Base-by-base conservation (phyloP, 1,140 invertebrate genomes). In the Pomacea maculata region DNA sequence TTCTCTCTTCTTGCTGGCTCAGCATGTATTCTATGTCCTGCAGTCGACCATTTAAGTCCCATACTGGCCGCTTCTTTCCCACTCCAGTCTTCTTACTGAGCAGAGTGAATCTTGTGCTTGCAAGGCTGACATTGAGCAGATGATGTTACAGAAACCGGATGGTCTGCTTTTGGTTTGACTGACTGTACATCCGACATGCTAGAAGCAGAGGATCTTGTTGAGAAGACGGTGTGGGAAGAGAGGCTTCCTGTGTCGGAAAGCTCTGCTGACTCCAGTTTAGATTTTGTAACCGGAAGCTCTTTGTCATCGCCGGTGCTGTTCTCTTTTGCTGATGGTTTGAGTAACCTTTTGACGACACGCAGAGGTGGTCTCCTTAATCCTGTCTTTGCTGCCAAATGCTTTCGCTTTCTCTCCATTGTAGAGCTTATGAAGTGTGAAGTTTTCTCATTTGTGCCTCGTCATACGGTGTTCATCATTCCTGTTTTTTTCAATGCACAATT, bases 31-130 rank as follows among this genome's bases (percentile, higher is more conserved):
- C 91, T 90, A 92, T 92, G 82, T 92, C 91, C 73, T 92, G 88
- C 34, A 93, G 84, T 10, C 91, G 86, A 5, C 92, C 91, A 81
- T 93, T 93, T 68, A 92, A 80, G 83, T 93, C 92, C 92, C 92
- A 92, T 75, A 89, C 87, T 78, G 90, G 89, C 4, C 92, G 83
- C 81, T 91, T 92, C 14, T 87, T 86, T 11, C 79, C 80, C 52
- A 72, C 84, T 25, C 57, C 55, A 63, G 12, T 9, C 74, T 45
- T 21, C 17, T 57, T 55, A 55, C 63, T 75, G 55, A 34, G 74
- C 57, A 75, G 57, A 75, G n/a, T 29, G n/a, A 10, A 73, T 45
- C 34, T 25, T 25, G 29, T 54, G 25, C 45, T 25, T 54, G 14
- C 17, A 75, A 57, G 17, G 74, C 14, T 25, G n/a, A 57, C 9